These are phyloP conservation scores for Notocelia uddmanniana DNA, from an alignment of 2,888 invertebrate species.

Conservation along the genomic window DNA sequence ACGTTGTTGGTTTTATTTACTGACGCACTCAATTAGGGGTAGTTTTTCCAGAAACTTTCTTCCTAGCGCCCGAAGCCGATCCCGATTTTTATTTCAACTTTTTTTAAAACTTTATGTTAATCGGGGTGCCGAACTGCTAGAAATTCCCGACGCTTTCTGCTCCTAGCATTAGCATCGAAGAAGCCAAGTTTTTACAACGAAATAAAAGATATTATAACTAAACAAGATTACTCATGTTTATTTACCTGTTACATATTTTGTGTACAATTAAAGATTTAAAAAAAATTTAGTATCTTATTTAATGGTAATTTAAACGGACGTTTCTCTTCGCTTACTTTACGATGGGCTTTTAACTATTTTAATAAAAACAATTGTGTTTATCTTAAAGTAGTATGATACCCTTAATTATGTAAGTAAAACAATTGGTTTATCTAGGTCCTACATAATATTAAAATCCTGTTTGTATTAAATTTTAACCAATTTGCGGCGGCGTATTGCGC, in stretches of 20 bases:
- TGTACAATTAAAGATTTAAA: too few species aligned
- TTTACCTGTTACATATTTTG: too few species aligned
- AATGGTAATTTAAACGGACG: too few species aligned
- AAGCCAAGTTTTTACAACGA: constrained; percentile 54
- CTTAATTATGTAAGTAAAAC: not conserved
- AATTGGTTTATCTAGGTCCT: not conserved
- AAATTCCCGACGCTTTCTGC: constrained; percentile 44
- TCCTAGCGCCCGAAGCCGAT: constrained; percentile 24
- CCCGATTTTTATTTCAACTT: constrained; percentile 27
- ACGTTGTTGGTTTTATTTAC: constrained; percentile 38
- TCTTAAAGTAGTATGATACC: too few species aligned
- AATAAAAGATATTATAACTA: not conserved
- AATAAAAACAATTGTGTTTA: too few species aligned
- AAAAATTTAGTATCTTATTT: too few species aligned
- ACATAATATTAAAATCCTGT: not conserved
- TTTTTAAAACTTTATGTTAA: constrained; percentile 47
- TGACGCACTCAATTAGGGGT: constrained; percentile 42
- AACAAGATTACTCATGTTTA: not conserved
- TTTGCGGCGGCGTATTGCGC: not conserved
- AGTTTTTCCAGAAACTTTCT: constrained; percentile 37
- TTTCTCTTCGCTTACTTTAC: too few species aligned
- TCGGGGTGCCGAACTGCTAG: constrained; percentile 46
- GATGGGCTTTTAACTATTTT: too few species aligned
- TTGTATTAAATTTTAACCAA: not conserved
- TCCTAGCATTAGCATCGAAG: constrained; percentile 50